A percentile compares a stretch with the other conserved stretches of the same genome.
Evolutionary conservation across 2,797 vertebrate genomes (phyloP).

Genomic region (Oreortyx pictus): DNA sequence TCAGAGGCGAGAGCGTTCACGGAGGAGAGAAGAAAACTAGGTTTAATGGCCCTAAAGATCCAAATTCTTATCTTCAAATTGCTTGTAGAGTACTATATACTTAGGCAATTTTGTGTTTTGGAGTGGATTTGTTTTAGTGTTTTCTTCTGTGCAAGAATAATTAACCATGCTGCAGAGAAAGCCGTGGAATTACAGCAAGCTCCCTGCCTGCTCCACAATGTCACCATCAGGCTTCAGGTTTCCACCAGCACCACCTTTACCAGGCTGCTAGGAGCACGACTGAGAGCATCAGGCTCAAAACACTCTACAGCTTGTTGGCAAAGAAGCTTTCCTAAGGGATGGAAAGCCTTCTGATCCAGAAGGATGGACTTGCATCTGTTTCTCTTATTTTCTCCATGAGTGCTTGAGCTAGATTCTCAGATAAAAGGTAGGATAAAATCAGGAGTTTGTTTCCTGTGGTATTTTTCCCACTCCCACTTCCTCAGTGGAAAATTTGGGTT

Average conservation of each 20-base stretch:
- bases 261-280: not conserved
- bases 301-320: not conserved
- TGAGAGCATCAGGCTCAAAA: not conserved
- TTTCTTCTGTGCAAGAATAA: slow-evolving; percentile 34
- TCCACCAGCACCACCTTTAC: not conserved
- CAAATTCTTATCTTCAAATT: slow-evolving; percentile 19
- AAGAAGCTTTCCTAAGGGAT: not conserved
- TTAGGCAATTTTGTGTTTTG: not conserved
- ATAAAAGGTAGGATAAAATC: not conserved
- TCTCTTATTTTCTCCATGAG: not conserved
- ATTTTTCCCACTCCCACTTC: not conserved
- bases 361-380: not conserved
- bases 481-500: not conserved
- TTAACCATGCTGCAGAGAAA: not conserved
- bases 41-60: slow-evolving; percentile 28
- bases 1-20: slow-evolving; percentile 11
- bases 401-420: not conserved
- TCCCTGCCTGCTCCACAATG: not conserved
- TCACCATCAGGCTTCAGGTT: not conserved
- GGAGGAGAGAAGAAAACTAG: not conserved
- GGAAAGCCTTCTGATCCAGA: not conserved
- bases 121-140: not conserved
- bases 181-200: slow-evolving; percentile 1
- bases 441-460: not conserved
- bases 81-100: not conserved